Evolutionary conservation across 2,113 vertebrate species (phyloP), one percentile per base, ranked within the genome.

Genomic region (Mungos mungo): DNA sequence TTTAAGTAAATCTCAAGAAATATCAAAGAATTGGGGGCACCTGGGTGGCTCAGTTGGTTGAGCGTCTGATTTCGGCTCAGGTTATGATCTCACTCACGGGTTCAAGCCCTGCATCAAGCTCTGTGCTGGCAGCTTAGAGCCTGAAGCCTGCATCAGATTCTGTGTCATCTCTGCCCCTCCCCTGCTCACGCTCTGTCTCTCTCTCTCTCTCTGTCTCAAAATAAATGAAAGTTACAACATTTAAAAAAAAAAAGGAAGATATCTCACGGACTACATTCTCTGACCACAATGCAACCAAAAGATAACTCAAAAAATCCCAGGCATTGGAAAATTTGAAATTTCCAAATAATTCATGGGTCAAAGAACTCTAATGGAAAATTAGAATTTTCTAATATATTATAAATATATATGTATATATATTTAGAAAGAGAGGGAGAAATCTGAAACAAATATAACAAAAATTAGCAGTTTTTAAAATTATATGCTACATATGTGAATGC

Each of bases 361-460:
- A 92, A 74, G n/a, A 95, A 60, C n/a, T 83, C n/a, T 93, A 74
- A 54, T 45, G 60, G 31, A 92, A 97, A 95, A 65, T 88, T 66
- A 50, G 92, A 76, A 93, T 41, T 41, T 41, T 41, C 41, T 41
- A 41, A 41, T 41, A 41, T 41, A 41, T 41, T 41, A 41, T 41
- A 41, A 41, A 41, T 41, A 63, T 23, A 19, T 65, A 63, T n/a
- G 35, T 88, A 41, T 41, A 41, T 41, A 41, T 41, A 54, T 19
- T 60, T 82, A 82, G 79, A 79, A 97, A 80, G 23, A 88, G 3
- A 92, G 7, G 16, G 35, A 80, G 38, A 94, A 27, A 50, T 87
- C 38, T 63, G 13, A 94, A 97, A 95, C 38, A 50, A 80, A 47
- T 57, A 86, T n/a, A 83, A 66, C 7, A 72, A 93, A 86, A 25